Percentiles rank a stretch among this genome's conserved stretches.
These are phyloP conservation scores for Trichomalopsis sarcophagae DNA, from an alignment of 1,140 invertebrate genomes.

Conservation along the genomic window DNA sequence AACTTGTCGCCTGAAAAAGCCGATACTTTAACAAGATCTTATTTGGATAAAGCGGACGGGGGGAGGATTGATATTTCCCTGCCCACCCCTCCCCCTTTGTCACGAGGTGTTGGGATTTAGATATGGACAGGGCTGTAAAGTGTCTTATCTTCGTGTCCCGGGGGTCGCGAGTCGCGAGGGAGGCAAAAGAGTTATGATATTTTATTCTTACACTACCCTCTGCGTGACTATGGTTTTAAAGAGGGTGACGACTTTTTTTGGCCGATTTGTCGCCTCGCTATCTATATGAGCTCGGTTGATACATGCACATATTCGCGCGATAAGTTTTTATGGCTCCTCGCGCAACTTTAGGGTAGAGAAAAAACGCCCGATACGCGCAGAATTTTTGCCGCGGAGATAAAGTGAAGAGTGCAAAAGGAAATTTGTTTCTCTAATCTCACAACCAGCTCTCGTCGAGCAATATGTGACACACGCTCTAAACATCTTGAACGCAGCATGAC, in stretches of 20 bases:
- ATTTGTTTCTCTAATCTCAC: neutral
- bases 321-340: neutral
- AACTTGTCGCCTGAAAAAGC: neutral
- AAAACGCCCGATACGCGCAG: neutral
- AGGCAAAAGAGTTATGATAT: conserved; percentile 2
- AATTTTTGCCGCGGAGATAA: neutral
- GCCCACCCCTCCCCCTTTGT: neutral
- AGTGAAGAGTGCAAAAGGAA: neutral
- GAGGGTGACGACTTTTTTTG: neutral
- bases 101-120: neutral
- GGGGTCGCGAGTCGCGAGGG: neutral
- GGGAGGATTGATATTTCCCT: neutral
- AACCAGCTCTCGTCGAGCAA: no score
- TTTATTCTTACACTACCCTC: neutral
- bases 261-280: neutral
- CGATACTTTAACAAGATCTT: conserved; percentile 30
- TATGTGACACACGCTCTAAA: no score
- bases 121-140: neutral
- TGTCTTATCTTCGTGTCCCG: neutral
- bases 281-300: neutral
- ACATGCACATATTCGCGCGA: neutral
- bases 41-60: conserved; percentile 19
- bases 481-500: no score
- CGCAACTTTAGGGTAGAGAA: neutral
- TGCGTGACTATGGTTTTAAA: neutral